Conservation (phyloP, 2,113 vertebrate species). For the Neolamprologus modestus region DNA sequence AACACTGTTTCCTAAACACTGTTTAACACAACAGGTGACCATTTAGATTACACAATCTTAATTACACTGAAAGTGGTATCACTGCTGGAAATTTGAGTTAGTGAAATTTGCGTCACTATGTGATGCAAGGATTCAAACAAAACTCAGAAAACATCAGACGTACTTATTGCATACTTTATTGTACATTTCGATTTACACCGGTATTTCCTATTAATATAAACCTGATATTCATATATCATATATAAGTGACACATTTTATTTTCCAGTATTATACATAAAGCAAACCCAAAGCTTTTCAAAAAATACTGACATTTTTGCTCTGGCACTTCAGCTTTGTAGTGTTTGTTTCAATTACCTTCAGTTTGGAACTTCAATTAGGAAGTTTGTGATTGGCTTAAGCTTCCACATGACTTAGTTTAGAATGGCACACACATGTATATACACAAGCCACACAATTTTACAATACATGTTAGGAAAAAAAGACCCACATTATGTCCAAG, state of each 20-base stretch:
- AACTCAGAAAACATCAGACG: not conserved
- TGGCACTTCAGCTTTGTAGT: not conserved
- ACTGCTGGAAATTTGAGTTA: not conserved
- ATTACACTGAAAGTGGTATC: not conserved
- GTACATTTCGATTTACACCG: not conserved
- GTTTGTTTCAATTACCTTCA: not conserved
- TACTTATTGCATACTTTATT: not conserved
- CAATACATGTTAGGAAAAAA: not conserved
- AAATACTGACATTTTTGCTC: not conserved
- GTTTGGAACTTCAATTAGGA: not conserved
- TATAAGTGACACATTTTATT: not conserved
- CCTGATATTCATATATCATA: not conserved
- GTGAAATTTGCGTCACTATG: not conserved
- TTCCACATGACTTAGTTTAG: not conserved
- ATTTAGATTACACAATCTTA: not conserved
- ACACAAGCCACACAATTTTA: not conserved
- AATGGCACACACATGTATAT: not conserved
- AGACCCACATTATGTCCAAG: not conserved
- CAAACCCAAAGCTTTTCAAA: not conserved
- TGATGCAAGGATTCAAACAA: not conserved
- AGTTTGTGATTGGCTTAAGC: not conserved
- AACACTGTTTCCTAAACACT: not conserved
- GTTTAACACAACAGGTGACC: not conserved
- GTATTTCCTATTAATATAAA: not conserved
- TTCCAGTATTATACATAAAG: not conserved